Base-by-base conservation (phyloP, 2,888 invertebrate genomes). In the Lysandra coridon region DNA sequence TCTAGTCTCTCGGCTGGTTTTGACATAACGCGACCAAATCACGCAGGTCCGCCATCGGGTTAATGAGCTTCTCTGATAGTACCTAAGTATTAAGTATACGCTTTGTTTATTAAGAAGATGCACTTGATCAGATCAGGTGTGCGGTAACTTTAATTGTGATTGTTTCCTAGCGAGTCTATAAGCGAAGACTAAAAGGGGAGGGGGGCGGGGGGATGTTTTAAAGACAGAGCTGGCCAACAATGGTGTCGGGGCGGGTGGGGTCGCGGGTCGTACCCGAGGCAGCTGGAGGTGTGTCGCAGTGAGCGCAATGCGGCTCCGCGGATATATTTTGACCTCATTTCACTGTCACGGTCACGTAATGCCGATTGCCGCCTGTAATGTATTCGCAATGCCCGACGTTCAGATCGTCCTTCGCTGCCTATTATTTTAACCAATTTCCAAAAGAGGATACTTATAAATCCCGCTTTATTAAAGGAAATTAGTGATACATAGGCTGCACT, bases 281-380 rank as follows among this genome's bases (percentile, higher is more conserved):
- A 23, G 23, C n/a, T 23, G n/a, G 44, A 44, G 90, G 92, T 91
- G 87, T 89, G 90, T 88, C 91, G 92, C 92, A 91, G 83, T 84
- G 87, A 86, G 90, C 93, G 93, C 93, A 93, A 86, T 93, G 93
- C 93, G 92, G 91, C 86, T 85, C 86, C 82, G 87, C 88, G 86
- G 87, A 88, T 89, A 87, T 88, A 87, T 85, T 86, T 84, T 89
- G 91, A 90, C 90, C 91, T 90, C 91, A 88, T 88, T 90, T 86
- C 89, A 89, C 83, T 88, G 91, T 88, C 90, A 90, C 82, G 89
- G 88, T 83, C 86, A 85, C 83, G 82, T 82, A 81, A 64, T 79
- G 79, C 75, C 69, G 69, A 69, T 14, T 69, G 69, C 33, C 57
- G 57, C 57, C 57, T 23, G 12, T 69, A 69, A 14, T 69, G 14